Evolutionary conservation across 2,113 vertebrate genomes (phyloP).

Genomic region (Chlamydotis undulata): DNA sequence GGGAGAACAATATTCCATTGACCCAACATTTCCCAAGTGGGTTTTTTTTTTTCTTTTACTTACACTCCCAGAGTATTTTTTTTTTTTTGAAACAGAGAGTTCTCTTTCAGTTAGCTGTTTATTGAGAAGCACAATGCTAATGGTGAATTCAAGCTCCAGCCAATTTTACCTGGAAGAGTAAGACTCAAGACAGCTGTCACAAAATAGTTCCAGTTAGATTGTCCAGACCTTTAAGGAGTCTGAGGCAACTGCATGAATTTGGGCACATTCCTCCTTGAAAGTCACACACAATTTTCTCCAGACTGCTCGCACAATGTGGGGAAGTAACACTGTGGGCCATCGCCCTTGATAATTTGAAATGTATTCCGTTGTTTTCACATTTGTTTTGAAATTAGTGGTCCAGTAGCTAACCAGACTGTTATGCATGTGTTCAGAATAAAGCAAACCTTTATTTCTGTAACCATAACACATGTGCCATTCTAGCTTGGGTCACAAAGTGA

Average conservation of each 20-base stretch:
- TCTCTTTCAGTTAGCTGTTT: not conserved
- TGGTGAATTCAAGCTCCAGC: not conserved
- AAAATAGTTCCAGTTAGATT: not conserved
- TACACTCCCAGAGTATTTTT: not conserved
- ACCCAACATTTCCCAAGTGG: not conserved
- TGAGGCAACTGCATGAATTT: not conserved
- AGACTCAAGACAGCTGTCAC: not conserved
- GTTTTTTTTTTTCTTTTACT: not conserved
- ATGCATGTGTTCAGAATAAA: not conserved
- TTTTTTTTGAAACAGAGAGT: not conserved
- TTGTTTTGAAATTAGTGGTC: not conserved
- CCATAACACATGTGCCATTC: not conserved
- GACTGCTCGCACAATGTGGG: not conserved
- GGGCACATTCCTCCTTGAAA: not conserved
- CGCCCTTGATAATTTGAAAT: not conserved
- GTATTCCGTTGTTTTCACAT: not conserved
- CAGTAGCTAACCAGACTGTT: not conserved
- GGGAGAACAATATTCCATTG: slow-evolving; percentile 52
- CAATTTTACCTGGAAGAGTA: not conserved
- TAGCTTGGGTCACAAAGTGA: not conserved
- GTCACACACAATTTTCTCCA: not conserved
- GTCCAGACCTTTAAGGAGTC: not conserved
- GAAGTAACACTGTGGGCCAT: not conserved
- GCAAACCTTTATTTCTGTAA: not conserved
- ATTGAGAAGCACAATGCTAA: not conserved